These are phyloP conservation scores for Zaprionus nigranus DNA, from an alignment of 1,140 invertebrate genomes.

Conservation along the genomic window DNA sequence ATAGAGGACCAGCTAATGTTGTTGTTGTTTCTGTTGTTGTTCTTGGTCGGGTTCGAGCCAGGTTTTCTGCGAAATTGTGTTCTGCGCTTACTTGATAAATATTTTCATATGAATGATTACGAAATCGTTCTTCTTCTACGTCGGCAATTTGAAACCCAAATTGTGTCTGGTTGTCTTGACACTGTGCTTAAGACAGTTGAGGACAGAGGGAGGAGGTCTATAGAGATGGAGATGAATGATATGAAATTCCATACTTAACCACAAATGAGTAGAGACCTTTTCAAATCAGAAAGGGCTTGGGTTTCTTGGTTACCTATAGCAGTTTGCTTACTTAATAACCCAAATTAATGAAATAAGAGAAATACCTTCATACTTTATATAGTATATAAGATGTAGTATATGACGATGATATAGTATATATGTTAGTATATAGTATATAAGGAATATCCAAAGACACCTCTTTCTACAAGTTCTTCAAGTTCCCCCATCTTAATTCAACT, in stretches of 20 bases:
- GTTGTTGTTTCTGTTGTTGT: constrained; percentile 10
- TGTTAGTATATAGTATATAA: no score
- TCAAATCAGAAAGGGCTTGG: background rate
- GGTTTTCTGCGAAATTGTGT: constrained; percentile 63
- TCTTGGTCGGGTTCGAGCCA: constrained; percentile 27
- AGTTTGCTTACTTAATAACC: background rate
- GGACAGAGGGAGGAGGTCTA: background rate
- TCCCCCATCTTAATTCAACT: background rate
- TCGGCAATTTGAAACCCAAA: constrained; percentile 9
- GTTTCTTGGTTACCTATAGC: background rate
- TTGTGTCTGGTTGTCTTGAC: background rate
- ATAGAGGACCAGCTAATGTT: constrained; percentile 12
- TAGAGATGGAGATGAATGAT: background rate
- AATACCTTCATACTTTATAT: no score
- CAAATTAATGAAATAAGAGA: background rate
- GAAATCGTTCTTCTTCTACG: background rate
- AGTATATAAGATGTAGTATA: no score
- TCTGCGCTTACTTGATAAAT: constrained; percentile 50
- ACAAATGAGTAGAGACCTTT: background rate
- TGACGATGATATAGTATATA: no score
- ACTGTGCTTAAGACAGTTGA: background rate
- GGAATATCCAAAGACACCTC: background rate
- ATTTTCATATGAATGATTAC: constrained; percentile 61
- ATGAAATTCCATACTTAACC: background rate
- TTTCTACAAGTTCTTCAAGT: background rate